Percentiles rank a stretch among this genome's conserved stretches.
Conservation (phyloP, 2,113 vertebrate genomes). For the Chaenocephalus aceratus region DNA sequence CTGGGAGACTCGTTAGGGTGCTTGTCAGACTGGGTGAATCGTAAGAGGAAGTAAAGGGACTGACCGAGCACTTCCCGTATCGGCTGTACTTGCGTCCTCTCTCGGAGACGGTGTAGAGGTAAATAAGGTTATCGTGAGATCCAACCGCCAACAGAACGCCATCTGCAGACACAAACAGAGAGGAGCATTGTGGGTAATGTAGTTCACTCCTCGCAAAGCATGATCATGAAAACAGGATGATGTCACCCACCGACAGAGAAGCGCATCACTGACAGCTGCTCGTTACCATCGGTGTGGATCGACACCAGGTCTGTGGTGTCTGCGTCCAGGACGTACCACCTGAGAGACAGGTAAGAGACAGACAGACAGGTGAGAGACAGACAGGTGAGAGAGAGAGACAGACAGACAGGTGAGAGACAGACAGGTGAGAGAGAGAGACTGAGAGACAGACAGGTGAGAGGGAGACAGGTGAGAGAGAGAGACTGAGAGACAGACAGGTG, state of each 20-base stretch:
- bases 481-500: too few species aligned
- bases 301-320: slow-evolving; percentile 95
- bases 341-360: too few species aligned
- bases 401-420: too few species aligned
- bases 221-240: background rate
- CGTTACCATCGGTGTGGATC: slow-evolving; percentile 97
- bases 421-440: too few species aligned
- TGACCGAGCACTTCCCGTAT: slow-evolving; percentile 94
- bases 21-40: too few species aligned
- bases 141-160: slow-evolving; percentile 94
- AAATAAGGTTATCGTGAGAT: slow-evolving; percentile 99
- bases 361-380: too few species aligned
- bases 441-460: too few species aligned
- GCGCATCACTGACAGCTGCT: slow-evolving; percentile 97
- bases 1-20: too few species aligned
- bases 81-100: slow-evolving; percentile 96
- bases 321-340: slow-evolving; percentile 42
- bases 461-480: too few species aligned
- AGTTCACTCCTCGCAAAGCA: background rate
- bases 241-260: slow-evolving; percentile 91
- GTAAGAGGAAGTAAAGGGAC: background rate
- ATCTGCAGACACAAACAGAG: slow-evolving; percentile 81
- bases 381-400: too few species aligned
- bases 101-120: slow-evolving; percentile 95
- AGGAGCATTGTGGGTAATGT: slow-evolving; percentile 31